Base-by-base conservation (phyloP, 2,888 invertebrate genomes). In the Willowsia nigromaculata region DNA sequence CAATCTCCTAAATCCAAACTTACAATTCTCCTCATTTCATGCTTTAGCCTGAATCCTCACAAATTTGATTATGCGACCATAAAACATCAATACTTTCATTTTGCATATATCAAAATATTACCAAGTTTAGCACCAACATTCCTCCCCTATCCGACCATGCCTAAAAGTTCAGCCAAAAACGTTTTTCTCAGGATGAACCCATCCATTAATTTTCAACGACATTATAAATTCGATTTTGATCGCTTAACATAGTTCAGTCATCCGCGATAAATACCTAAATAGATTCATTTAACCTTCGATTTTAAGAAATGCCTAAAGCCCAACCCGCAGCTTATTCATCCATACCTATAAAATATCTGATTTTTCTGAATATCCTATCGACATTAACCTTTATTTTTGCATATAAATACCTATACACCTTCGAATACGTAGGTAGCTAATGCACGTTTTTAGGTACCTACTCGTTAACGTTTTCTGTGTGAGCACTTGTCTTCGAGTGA, bases 281-380 rank as follows among this genome's bases (percentile, higher is more conserved):
- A 78, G 30, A 53, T 15, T n/a, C 50, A 30, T 30, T 78, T 78
- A 78, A 78, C 76, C 76, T 78, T 78, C 50, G 76, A 78, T 50
- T 25, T 78, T 15, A 56, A 56, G 56, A 56, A 56, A 56, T 56
- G 27, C 47, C 71, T 76, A 5, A 47, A 30, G 15, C 27, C 59
- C n/a, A 80, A 80, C 59, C 80, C 59, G 59, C 56, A 22, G 56
- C 30, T 37, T 43, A n/a, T n/a, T n/a, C n/a, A n/a, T n/a, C n/a
- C 47, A 76, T 76, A 37, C 37, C 37, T 56, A 56, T 3, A 18
- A n/a, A n/a, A 18, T 56, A 80, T 80, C 59, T n/a, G 25, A 80
- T 22, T 7, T 30, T 53, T 22, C n/a, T 30, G 59, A n/a, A n/a
- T n/a, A n/a, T n/a, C n/a, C 59, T 53, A 80, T 40, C 9, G 3